Percentiles rank a stretch among this genome's conserved stretches.
phyloP scores from a whole-genome alignment of 2,113 vertebrate genomes.

The Crotalus tigris region DNA sequence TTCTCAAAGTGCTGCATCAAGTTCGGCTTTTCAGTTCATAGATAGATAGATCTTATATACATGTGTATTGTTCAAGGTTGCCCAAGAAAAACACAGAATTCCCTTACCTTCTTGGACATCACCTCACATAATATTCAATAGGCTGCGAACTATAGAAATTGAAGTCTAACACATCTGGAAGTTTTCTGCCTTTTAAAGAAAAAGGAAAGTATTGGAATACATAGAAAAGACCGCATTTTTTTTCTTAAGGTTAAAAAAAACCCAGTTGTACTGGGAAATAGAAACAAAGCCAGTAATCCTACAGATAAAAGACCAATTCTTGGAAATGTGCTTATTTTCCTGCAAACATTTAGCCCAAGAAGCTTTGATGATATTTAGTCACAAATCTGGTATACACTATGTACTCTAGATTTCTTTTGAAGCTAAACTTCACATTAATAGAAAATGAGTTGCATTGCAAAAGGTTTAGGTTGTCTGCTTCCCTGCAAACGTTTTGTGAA shows the following conservation, averaged over 20 bases:
- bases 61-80: not conserved
- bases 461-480: not conserved
- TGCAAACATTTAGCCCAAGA: not conserved
- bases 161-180: not conserved
- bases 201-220: not conserved
- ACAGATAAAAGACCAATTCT: not conserved
- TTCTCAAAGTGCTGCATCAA: not conserved
- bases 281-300: not conserved
- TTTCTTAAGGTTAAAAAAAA: not conserved
- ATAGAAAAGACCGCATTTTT: not conserved
- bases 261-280: not conserved
- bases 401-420: not conserved
- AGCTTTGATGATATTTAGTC: not conserved
- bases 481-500: not conserved
- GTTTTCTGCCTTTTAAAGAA: not conserved
- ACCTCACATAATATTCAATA: not conserved
- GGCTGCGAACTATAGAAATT: not conserved
- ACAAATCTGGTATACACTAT: not conserved
- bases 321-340: not conserved
- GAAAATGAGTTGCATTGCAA: not conserved
- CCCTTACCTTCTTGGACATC: not conserved
- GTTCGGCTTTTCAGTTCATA: not conserved
- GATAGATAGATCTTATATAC: not conserved
- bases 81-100: not conserved
- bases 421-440: not conserved